phyloP scores from a whole-genome alignment of 1,140 invertebrate species.

The Pogonus chalceus region DNA sequence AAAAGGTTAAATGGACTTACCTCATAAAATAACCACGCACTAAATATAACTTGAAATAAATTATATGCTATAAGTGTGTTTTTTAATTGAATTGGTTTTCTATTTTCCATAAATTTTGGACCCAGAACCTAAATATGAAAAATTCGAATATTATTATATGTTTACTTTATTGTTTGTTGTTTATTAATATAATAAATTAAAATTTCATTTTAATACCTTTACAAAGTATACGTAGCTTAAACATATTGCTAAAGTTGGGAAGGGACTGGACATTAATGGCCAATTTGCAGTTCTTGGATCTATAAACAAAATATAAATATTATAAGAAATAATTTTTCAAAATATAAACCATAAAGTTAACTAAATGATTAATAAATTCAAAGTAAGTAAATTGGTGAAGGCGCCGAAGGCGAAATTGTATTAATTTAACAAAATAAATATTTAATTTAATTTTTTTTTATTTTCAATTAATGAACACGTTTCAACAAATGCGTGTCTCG shows the following conservation, averaged over 20 bases:
- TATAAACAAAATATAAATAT: constrained; percentile 35
- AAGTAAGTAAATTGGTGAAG: no score
- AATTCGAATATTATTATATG: neutral
- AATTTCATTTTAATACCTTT: constrained; percentile 52
- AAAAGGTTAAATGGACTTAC: no score
- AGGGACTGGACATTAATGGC: constrained; percentile 73
- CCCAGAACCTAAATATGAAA: constrained; percentile 49
- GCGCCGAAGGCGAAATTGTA: neutral
- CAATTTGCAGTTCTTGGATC: constrained; percentile 74
- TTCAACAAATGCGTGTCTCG: no score
- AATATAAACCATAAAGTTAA: constrained; percentile 6
- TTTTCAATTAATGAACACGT: no score
- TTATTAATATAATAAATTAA: neutral
- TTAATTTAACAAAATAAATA: constrained; percentile 6
- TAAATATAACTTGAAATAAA: constrained; percentile 74
- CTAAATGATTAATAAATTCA: no score
- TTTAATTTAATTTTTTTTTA: no score
- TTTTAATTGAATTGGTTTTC: constrained; percentile 75
- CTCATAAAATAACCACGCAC: constrained; percentile 46
- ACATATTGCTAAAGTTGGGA: constrained; percentile 69
- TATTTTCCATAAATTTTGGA: constrained; percentile 79
- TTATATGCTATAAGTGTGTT: constrained; percentile 77
- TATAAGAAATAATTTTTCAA: neutral
- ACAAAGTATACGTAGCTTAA: constrained; percentile 66
- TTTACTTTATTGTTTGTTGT: neutral